Evolutionary conservation across 2,113 vertebrate genomes (phyloP), one percentile per base, ranked within the genome.

Genomic region (Equus quagga): DNA sequence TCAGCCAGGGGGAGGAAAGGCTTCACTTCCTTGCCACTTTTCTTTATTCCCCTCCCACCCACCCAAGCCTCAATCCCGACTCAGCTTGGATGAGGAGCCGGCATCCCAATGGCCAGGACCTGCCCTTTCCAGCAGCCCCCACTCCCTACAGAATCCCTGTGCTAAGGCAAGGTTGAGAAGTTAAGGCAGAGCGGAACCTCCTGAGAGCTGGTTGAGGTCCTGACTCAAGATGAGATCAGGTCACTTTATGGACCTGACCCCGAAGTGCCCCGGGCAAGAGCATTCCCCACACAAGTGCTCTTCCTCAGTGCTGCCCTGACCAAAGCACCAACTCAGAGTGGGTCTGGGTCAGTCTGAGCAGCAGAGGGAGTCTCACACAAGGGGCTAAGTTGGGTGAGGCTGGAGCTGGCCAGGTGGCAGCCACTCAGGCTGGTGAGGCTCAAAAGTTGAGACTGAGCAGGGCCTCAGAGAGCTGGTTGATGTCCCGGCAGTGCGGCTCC

Each of bases 401-500:
- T 85, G 58, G 72, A 21, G 83, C 90, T 93, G 85, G 85, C 0
- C 0, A 19, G 54, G 28, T 24, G 15, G 64, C 70, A 92, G 90
- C 65, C 80, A 92, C 31, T 33, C 21, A 64, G 56, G 62, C 64
- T 60, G 23, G 54, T 18, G 51, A 85, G 51, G 54, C 96, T 98
- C 96, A 98, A 31, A 98, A 98, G 41, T 97, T 97, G 73, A 99
- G 98, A 84, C 99, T 98, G 89, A 99, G 97, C 26, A 99, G 98
- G 31, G 99, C 98, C 82, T 99, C 98, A 0, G 99, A 99, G 62
- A 99, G 99, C 5, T 98, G 97, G 41, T 99, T 99, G 54, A 99
- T 97, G 97, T 99, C 99, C 5, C 94, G 98, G 95, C 99, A 98
- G 6, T 91, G 75, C 0, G 99, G 98, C 88, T 99, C 98, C 62